Conservation (phyloP, 1,140 invertebrate species). For the Drosophila arawakana region DNA sequence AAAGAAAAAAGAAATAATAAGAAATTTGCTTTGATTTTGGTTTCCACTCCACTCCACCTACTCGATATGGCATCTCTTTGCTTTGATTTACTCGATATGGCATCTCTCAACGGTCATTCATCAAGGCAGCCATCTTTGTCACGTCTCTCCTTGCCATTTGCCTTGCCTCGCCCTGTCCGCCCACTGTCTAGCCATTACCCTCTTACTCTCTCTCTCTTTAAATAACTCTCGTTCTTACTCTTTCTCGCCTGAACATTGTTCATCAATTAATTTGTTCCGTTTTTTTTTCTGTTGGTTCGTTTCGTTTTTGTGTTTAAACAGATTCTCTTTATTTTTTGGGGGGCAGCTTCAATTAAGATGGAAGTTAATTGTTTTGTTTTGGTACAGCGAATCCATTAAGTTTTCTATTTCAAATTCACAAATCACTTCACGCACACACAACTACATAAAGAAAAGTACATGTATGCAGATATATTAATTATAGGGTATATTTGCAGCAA, state of each 20-base stretch:
- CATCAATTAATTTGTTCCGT: constrained; percentile 23
- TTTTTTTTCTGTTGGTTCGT: constrained; percentile 25
- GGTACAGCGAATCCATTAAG: constrained; percentile 44
- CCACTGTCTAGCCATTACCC: constrained; percentile 3
- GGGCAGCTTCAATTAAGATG: constrained; percentile 38
- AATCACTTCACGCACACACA: constrained; percentile 12
- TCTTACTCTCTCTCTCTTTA: constrained; percentile 20
- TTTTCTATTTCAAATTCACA: constrained; percentile 32
- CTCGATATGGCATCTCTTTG: constrained; percentile 40
- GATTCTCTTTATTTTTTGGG: constrained; percentile 20
- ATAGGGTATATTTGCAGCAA: constrained; percentile 39
- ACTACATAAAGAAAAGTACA: too few relatives aligned
- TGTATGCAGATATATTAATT: neutral
- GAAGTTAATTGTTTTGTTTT: constrained; percentile 70
- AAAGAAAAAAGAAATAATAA: constrained; percentile 12
- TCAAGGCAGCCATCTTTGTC: constrained; percentile 41
- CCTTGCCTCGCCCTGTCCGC: constrained; percentile 18
- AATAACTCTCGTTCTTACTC: neutral
- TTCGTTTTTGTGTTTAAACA: constrained; percentile 19
- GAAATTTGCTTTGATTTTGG: constrained; percentile 44
- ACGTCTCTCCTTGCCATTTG: constrained; percentile 8
- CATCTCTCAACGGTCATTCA: constrained; percentile 60
- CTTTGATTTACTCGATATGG: constrained; percentile 45
- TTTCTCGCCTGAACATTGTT: constrained; percentile 11
- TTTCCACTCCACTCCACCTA: constrained; percentile 38